Evolutionary conservation across 2,113 vertebrate genomes (phyloP).

Genomic region (Motacilla tschutschensis): DNA sequence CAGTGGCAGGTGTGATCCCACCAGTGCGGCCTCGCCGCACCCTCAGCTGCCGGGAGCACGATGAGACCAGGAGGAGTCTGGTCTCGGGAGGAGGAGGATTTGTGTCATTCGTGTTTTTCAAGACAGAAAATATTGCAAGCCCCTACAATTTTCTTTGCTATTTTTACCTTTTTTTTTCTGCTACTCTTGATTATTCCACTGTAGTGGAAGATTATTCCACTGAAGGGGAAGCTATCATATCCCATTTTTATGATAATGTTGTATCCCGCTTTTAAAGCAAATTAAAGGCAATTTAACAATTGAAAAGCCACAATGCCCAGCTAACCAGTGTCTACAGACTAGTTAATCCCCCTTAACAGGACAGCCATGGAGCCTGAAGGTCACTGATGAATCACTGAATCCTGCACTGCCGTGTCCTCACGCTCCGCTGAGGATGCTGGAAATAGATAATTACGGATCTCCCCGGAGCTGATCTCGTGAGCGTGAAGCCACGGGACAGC

Average conservation of each 20-base stretch:
- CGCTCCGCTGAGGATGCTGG: neutral
- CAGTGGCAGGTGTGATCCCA: neutral
- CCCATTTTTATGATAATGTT: neutral
- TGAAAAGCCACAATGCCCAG: neutral
- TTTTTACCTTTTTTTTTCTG: neutral
- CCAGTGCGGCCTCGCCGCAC: neutral
- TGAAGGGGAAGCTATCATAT: neutral
- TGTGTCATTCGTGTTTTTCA: neutral
- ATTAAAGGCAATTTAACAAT: neutral
- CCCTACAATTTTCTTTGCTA: neutral
- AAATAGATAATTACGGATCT: neutral
- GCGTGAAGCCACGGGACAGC: neutral
- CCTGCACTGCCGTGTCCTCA: neutral
- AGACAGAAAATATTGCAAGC: neutral
- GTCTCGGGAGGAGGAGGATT: neutral
- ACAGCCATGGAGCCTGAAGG: neutral
- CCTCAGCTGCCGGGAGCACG: neutral
- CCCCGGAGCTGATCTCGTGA: neutral
- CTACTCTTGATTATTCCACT: neutral
- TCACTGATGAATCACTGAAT: slow-evolving; percentile 19
- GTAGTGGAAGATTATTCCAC: too few species aligned
- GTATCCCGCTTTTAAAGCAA: neutral
- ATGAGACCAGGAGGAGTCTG: neutral
- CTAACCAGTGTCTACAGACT: neutral
- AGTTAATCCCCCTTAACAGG: neutral